These are phyloP conservation scores for Brachyhypopomus gauderio DNA, from an alignment of 2,113 vertebrate species.

Conservation along the genomic window DNA sequence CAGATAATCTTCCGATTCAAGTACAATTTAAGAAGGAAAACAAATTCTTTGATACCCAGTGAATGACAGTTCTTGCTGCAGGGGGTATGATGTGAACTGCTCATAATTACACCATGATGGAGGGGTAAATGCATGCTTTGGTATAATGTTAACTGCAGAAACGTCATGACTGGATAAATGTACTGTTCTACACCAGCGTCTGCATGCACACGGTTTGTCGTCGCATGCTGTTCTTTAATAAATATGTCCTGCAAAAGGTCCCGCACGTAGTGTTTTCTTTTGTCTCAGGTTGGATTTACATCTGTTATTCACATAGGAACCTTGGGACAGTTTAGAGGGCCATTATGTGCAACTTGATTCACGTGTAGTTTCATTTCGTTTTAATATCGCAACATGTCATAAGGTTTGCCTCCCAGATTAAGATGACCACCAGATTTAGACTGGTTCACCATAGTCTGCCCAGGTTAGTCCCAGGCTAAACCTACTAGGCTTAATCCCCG, in stretches of 20 bases:
- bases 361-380: no score
- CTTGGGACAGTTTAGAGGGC: background rate
- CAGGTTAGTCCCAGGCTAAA: no score
- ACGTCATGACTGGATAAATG: slow-evolving; percentile 45
- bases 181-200: slow-evolving; percentile 53
- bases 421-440: no score
- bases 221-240: slow-evolving; percentile 54
- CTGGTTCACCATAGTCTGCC: no score
- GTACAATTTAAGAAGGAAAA: slow-evolving; percentile 14
- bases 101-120: slow-evolving; percentile 13
- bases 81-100: slow-evolving; percentile 35
- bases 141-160: slow-evolving; percentile 45
- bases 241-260: slow-evolving; percentile 35
- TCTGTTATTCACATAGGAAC: background rate
- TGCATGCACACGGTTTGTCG: slow-evolving; percentile 51
- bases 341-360: no score
- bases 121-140: slow-evolving; percentile 50
- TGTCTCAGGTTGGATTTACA: background rate
- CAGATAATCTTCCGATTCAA: background rate
- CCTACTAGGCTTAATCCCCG: no score
- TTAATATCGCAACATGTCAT: no score
- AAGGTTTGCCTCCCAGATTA: no score
- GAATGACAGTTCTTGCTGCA: slow-evolving; percentile 28
- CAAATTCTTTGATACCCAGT: background rate
- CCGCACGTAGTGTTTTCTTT: background rate